Percentiles rank a stretch among this genome's conserved stretches.
Evolutionary conservation across 2,888 invertebrate genomes (phyloP).

Genomic region (Acleris holmiana): DNA sequence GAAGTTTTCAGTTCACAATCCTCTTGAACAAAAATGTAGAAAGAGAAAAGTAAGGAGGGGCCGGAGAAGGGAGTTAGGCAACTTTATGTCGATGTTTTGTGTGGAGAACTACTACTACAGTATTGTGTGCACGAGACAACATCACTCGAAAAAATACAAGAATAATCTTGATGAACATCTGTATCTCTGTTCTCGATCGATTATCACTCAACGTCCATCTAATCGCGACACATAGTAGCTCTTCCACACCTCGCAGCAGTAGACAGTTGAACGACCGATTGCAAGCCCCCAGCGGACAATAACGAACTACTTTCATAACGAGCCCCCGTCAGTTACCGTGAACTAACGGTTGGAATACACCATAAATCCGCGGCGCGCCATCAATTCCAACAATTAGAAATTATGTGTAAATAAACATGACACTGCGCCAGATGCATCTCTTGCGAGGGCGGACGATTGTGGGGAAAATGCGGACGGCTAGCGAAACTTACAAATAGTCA

Average conservation of each 20-base stretch:
- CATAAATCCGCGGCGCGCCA: slow-evolving; percentile 22
- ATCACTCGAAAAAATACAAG: not conserved
- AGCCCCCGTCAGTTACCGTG: slow-evolving; percentile 26
- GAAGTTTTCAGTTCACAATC: too few species aligned
- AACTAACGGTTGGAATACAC: slow-evolving; percentile 28
- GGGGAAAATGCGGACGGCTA: not conserved
- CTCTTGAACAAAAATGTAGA: too few species aligned
- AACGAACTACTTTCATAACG: slow-evolving; percentile 53
- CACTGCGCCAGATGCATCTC: not conserved
- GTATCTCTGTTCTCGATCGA: slow-evolving; percentile 9
- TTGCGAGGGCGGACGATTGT: not conserved
- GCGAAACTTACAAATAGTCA: too few species aligned
- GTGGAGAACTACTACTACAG: too few species aligned
- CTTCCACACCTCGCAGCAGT: slow-evolving; percentile 15
- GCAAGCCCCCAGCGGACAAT: slow-evolving; percentile 50
- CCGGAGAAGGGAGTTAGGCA: too few species aligned
- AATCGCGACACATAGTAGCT: slow-evolving; percentile 17
- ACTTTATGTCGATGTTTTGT: too few species aligned
- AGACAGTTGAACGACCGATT: slow-evolving; percentile 59
- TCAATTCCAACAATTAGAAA: slow-evolving; percentile 5
- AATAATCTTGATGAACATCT: not conserved
- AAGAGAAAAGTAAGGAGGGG: too few species aligned
- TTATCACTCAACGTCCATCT: slow-evolving; percentile 7
- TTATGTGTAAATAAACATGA: slow-evolving; percentile 6
- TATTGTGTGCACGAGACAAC: too few species aligned